Percentiles rank a stretch among this genome's conserved stretches.
phyloP scores from a whole-genome alignment of 1,140 invertebrate genomes.

The Pteromalus puparum region DNA sequence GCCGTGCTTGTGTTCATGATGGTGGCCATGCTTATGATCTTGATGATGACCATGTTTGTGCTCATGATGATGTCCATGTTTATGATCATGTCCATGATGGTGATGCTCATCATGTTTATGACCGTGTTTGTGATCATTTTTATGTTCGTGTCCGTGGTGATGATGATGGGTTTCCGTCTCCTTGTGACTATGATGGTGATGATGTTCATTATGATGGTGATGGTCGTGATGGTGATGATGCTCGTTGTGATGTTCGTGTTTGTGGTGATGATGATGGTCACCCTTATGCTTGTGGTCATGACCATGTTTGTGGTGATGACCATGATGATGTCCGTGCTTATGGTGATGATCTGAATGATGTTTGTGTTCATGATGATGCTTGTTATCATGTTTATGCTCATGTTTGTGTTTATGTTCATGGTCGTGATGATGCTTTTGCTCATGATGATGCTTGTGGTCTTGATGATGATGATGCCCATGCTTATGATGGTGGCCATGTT shows the following conservation, averaged over 20 bases:
- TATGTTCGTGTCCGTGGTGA: constrained; percentile 48
- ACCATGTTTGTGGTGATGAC: constrained; percentile 32
- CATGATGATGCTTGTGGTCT: constrained; percentile 30
- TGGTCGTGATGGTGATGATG: constrained; percentile 51
- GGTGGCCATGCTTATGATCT: constrained; percentile 22
- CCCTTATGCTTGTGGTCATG: constrained; percentile 47
- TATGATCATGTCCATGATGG: constrained; percentile 27
- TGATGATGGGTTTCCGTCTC: constrained; percentile 50
- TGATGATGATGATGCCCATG: constrained; percentile 29
- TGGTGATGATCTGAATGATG: constrained; percentile 26
- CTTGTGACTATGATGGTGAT: constrained; percentile 49
- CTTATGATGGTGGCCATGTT: constrained; percentile 26
- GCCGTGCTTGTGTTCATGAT: constrained; percentile 30
- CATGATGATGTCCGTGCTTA: constrained; percentile 42
- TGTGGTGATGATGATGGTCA: constrained; percentile 48
- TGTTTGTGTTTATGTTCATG: constrained; percentile 33
- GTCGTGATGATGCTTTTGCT: constrained; percentile 18
- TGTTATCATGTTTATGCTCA: constrained; percentile 6
- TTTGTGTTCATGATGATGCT: constrained; percentile 23
- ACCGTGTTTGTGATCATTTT: constrained; percentile 44
- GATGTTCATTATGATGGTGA: constrained; percentile 50
- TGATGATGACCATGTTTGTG: constrained; percentile 18
- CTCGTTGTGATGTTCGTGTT: constrained; percentile 36
- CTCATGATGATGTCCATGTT: constrained; percentile 15
- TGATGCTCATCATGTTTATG: constrained; percentile 36